phyloP scores from a whole-genome alignment of 2,113 vertebrate genomes.

The Narcine bancroftii region DNA sequence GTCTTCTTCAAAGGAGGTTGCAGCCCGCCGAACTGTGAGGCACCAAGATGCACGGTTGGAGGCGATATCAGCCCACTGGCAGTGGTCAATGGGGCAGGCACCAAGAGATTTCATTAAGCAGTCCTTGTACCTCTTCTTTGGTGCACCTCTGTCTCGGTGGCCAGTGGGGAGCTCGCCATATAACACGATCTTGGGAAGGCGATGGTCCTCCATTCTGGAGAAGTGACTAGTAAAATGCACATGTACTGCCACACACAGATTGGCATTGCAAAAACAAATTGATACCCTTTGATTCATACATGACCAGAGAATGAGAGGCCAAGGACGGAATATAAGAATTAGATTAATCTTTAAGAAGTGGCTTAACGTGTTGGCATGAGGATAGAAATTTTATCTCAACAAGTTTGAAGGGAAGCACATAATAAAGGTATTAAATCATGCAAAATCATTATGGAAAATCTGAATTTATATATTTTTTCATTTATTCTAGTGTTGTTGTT shows the following conservation, averaged over 20 bases:
- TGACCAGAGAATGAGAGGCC: constrained; percentile 10
- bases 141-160: too few species aligned
- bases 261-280: neutral
- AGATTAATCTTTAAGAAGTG: neutral
- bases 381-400: neutral
- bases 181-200: too few species aligned
- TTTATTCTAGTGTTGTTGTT: neutral
- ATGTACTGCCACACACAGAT: neutral
- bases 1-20: too few species aligned
- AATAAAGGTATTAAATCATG: neutral
- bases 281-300: constrained; percentile 18
- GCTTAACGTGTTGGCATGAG: neutral
- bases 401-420: neutral
- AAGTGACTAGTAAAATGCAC: constrained; percentile 9
- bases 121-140: too few species aligned
- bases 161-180: too few species aligned
- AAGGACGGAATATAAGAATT: neutral
- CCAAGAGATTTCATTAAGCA: too few species aligned
- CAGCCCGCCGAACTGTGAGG: too few species aligned
- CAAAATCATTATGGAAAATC: neutral
- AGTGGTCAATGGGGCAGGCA: too few species aligned
- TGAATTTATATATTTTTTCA: neutral
- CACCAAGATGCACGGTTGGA: too few species aligned
- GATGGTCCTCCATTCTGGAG: too few species aligned
- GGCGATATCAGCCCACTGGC: too few species aligned